Base-by-base conservation (phyloP, 2,888 invertebrate genomes). In the Megalurothrips usitatus region DNA sequence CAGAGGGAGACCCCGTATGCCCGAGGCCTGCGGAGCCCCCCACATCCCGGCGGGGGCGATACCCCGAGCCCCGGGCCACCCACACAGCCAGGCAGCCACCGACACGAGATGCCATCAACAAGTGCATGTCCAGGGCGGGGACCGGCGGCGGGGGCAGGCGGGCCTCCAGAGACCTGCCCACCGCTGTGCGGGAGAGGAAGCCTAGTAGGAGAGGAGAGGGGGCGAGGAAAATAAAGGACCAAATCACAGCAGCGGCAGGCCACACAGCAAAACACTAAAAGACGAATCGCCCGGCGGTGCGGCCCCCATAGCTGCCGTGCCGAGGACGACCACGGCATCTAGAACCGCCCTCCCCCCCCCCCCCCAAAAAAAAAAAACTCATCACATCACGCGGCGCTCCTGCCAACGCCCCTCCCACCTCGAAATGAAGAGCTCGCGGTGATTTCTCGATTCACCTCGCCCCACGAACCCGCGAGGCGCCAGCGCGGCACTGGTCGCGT, bases 111-210 rank as follows among this genome's bases (percentile, higher is more conserved):
- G 68, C 68, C 68, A 75, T 75, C 68, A 75, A 75, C 68, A 75
- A 75, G 68, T 75, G 68, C 68, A 75, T 75, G 68, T 75, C 68
- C 68, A 26, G 26, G 68, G 68, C 23, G 68, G 68, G 68, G 52
- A 9, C 58, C 4, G 58, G 58, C 17, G 19, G 58, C 0, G 58
- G 58, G 1, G 52, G 17, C 14, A 52, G 52, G 52, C 8, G 52
- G 63, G 14, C 52, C 52, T 52, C 34, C 34, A 2, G 34, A 43
- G 34, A 43, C 34, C 34, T 43, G 34, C 34, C 6, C 3, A 6
- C 34, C 6, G 34, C 34, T 43, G 34, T 43, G 34, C 34, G 6
- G 34, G 6, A 6, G 34, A 43, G 34, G 58, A 58, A 14, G 58
- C 3, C 14, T 12, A 58, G 14, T 19, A 17, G 14, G 58, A 58